Evolutionary conservation across 2,888 invertebrate species (phyloP).

Genomic region (Drosophila nr. medialis): DNA sequence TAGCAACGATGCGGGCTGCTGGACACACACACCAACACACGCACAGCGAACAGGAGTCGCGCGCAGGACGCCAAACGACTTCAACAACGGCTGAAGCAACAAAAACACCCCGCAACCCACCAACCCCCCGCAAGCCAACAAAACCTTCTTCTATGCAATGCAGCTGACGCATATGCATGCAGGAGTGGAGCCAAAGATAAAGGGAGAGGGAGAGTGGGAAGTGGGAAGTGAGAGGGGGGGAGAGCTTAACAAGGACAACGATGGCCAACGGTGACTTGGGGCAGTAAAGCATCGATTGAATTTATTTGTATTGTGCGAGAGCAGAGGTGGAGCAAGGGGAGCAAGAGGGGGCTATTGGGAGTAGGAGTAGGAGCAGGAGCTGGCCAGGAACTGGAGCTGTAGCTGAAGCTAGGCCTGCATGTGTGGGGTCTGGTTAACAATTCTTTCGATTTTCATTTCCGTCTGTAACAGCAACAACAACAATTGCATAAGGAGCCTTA

Average conservation of each 20-base stretch:
- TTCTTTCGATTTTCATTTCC: conserved; percentile 81
- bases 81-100: conserved; percentile 60
- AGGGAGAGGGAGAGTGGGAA: too few relatives aligned
- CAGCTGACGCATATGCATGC: conserved; percentile 65
- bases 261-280: conserved; percentile 67
- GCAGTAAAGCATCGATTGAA: conserved; percentile 76
- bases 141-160: conserved; percentile 31
- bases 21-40: conserved; percentile 37
- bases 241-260: conserved; percentile 60
- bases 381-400: conserved; percentile 3
- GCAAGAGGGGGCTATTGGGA: background rate
- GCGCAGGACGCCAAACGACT: conserved; percentile 42
- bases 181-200: conserved; percentile 1
- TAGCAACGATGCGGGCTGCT: conserved; percentile 62
- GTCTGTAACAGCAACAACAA: conserved; percentile 56
- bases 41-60: conserved; percentile 2
- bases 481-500: conserved; percentile 36
- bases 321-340: background rate
- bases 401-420: conserved; percentile 18
- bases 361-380: conserved; percentile 15
- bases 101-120: conserved; percentile 16
- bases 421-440: conserved; percentile 64
- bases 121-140: conserved; percentile 2
- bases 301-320: conserved; percentile 74
- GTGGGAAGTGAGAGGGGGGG: background rate